These are phyloP conservation scores for Ditula angustiorana DNA, from an alignment of 2,888 invertebrate species.

Conservation along the genomic window DNA sequence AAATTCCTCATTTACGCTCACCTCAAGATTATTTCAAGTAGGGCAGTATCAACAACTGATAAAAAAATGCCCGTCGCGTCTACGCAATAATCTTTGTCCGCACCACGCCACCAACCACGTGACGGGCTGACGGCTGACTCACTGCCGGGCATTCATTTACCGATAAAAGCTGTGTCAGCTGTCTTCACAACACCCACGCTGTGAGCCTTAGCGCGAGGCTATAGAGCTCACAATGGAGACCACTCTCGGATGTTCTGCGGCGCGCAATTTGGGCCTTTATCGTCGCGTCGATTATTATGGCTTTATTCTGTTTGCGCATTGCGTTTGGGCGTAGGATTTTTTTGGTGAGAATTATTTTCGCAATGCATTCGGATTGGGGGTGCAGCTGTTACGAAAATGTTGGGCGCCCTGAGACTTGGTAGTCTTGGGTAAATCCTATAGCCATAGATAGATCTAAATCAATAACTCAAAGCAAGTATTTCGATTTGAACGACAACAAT, in stretches of 20 bases:
- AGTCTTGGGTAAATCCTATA: background rate
- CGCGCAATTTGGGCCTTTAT: conserved; percentile 33
- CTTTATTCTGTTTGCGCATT: conserved; percentile 24
- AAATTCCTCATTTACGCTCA: background rate
- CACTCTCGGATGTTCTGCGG: background rate
- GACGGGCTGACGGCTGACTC: conserved; percentile 55
- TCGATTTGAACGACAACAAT: background rate
- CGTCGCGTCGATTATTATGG: conserved; percentile 19
- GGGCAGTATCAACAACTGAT: background rate
- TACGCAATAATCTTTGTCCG: conserved; percentile 44
- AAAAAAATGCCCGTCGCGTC: background rate
- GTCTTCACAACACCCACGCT: conserved; percentile 31
- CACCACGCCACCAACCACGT: conserved; percentile 56
- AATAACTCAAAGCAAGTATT: background rate
- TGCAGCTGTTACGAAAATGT: conserved; percentile 8
- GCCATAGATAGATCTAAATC: background rate
- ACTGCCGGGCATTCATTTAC: conserved; percentile 44
- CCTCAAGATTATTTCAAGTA: background rate
- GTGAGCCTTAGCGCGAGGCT: background rate
- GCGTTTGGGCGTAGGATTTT: conserved; percentile 14
- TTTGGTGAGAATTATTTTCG: conserved; percentile 7
- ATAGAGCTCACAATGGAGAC: conserved; percentile 6
- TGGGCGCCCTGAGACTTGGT: conserved; percentile 15
- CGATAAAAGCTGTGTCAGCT: conserved; percentile 47
- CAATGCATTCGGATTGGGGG: conserved; percentile 19